phyloP scores from a whole-genome alignment of 2,113 vertebrate genomes.

The Gadus macrocephalus region DNA sequence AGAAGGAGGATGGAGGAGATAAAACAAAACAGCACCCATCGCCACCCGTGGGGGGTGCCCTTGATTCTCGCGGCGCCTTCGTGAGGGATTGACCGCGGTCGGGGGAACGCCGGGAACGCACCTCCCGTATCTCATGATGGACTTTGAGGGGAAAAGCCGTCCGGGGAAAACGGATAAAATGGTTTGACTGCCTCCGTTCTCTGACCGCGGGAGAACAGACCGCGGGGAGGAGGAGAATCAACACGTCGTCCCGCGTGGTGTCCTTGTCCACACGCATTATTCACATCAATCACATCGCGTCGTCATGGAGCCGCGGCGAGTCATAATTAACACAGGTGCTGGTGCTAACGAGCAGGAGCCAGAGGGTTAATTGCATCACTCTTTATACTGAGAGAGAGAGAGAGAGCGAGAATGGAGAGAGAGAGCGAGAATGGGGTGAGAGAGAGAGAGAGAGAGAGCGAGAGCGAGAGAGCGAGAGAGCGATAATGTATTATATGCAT shows the following conservation, averaged over 20 bases:
- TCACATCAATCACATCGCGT: conserved; percentile 40
- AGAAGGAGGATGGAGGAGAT: conserved; percentile 15
- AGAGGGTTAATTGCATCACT: conserved; percentile 50
- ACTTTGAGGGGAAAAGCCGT: no score
- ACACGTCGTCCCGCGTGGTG: conserved; percentile 2
- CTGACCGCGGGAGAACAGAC: no score
- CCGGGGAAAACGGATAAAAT: no score
- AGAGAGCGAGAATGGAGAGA: not conserved
- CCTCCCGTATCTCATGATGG: no score
- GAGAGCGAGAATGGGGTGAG: no score
- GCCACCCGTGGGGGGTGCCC: not conserved
- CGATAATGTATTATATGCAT: no score
- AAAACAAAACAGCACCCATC: conserved; percentile 11
- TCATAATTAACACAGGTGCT: conserved; percentile 53
- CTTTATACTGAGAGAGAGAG: conserved; percentile 30
- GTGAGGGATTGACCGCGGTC: no score
- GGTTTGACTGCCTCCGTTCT: no score
- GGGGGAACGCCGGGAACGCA: no score
- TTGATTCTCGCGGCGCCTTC: no score
- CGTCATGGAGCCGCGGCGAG: conserved; percentile 36
- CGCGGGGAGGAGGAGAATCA: no score
- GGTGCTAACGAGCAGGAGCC: conserved; percentile 51
- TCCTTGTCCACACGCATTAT: conserved; percentile 25
- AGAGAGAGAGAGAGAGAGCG: no score
- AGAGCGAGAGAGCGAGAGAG: not conserved